Evolutionary conservation across 2,797 vertebrate genomes (phyloP).

Genomic region (Rhadinocentrus ornatus): DNA sequence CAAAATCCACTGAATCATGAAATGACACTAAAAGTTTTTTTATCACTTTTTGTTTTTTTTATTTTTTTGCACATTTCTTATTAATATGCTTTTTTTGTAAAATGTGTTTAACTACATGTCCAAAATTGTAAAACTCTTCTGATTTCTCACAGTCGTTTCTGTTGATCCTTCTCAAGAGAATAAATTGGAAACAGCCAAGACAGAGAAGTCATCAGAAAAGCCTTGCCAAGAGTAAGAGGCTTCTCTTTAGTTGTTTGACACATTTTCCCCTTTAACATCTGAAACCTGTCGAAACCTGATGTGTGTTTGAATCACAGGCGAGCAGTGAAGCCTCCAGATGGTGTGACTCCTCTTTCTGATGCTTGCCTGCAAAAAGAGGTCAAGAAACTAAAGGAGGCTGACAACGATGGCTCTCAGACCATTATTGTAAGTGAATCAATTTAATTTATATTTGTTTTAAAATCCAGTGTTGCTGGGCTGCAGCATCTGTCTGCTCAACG

Average conservation of each 20-base stretch:
- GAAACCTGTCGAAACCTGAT: slow-evolving; percentile 16
- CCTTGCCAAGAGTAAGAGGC: slow-evolving; percentile 60
- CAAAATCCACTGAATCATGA: background rate
- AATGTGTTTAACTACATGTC: background rate
- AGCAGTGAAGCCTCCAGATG: slow-evolving; percentile 67
- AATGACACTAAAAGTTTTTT: too few species aligned
- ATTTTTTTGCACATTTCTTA: background rate
- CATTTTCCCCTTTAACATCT: background rate
- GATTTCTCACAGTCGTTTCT: slow-evolving; percentile 27
- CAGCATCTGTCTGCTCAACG: background rate
- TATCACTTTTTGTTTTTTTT: too few species aligned
- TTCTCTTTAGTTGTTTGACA: slow-evolving; percentile 21
- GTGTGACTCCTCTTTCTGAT: slow-evolving; percentile 81
- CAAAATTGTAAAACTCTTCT: background rate
- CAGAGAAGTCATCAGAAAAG: slow-evolving; percentile 31
- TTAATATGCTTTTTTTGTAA: background rate
- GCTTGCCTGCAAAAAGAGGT: slow-evolving; percentile 87
- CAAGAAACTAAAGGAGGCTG: slow-evolving; percentile 86
- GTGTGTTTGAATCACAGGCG: slow-evolving; percentile 58
- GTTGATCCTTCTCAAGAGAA: slow-evolving; percentile 37
- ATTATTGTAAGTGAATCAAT: slow-evolving; percentile 84
- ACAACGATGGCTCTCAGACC: slow-evolving; percentile 88
- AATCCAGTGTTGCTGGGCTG: background rate
- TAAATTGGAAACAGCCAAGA: slow-evolving; percentile 26
- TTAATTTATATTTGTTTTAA: background rate